These are phyloP conservation scores for Nannobrachium achirus DNA, from an alignment of 2,113 vertebrate genomes.

Conservation along the genomic window DNA sequence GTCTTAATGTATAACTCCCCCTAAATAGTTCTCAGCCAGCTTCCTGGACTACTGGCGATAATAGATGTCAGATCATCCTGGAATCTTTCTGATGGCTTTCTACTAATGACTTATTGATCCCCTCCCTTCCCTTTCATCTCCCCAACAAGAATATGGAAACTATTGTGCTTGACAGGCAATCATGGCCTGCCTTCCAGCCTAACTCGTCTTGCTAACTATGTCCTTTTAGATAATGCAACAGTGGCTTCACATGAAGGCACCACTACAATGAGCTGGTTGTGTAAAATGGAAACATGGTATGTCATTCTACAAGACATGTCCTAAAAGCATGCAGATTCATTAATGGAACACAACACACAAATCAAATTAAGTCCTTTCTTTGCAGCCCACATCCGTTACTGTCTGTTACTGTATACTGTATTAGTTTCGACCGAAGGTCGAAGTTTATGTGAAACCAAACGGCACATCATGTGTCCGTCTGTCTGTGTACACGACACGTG, in stretches of 20 bases:
- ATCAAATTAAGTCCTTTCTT: neutral
- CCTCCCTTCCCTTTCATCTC: conserved; percentile 72
- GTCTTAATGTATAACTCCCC: conserved; percentile 63
- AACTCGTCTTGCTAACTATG: conserved; percentile 47
- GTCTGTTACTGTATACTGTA: conserved; percentile 21
- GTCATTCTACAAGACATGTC: conserved; percentile 24
- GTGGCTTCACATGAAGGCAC: conserved; percentile 8
- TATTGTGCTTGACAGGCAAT: conserved; percentile 60
- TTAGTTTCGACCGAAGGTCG: no score
- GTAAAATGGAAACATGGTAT: conserved; percentile 9
- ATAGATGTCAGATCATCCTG: conserved; percentile 54
- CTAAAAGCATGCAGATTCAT: conserved; percentile 29
- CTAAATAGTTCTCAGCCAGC: conserved; percentile 61
- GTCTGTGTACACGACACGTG: no score
- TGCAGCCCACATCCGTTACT: conserved; percentile 22
- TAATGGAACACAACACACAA: neutral
- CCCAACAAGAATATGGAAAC: conserved; percentile 72
- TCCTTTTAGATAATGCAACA: conserved; percentile 25
- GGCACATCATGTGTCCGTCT: no score
- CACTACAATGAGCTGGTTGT: conserved; percentile 14
- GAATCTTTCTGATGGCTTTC: conserved; percentile 67
- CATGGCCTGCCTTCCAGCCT: conserved; percentile 36
- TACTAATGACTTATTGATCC: conserved; percentile 81
- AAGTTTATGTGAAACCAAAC: no score
- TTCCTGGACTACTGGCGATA: conserved; percentile 67